These are phyloP conservation scores for Cephalophus harveyi DNA, from an alignment of 2,113 vertebrate genomes.

Conservation along the genomic window DNA sequence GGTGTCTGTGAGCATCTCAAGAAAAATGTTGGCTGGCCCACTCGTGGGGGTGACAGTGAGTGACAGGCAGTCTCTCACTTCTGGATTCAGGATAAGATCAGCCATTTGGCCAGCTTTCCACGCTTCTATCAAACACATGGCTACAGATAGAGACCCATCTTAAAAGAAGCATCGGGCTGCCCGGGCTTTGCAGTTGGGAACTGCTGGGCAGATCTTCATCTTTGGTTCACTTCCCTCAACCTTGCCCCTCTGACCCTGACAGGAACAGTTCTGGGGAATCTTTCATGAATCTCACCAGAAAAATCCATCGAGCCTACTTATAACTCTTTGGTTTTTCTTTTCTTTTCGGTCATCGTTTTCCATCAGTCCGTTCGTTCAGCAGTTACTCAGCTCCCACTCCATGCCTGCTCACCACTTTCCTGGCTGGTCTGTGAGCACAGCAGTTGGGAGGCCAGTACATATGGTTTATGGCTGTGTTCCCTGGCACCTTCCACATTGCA, in stretches of 20 bases:
- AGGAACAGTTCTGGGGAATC: background rate
- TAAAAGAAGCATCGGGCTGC: background rate
- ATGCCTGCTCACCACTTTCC: background rate
- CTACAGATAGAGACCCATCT: background rate
- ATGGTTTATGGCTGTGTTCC: background rate
- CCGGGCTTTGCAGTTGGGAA: background rate
- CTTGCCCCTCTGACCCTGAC: background rate
- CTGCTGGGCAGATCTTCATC: background rate
- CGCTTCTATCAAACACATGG: background rate
- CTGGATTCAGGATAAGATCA: background rate
- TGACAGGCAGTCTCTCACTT: background rate
- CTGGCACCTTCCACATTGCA: background rate
- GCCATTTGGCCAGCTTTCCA: background rate
- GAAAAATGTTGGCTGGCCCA: slow-evolving; percentile 25
- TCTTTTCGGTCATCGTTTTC: background rate
- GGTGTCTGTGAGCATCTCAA: background rate
- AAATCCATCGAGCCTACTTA: background rate
- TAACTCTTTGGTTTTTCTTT: background rate
- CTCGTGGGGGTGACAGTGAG: background rate
- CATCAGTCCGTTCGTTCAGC: background rate
- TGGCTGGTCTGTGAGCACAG: background rate
- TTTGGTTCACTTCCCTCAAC: background rate
- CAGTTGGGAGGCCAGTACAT: background rate
- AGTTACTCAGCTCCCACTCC: background rate
- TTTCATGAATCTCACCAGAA: background rate